Base-by-base conservation (phyloP, 2,888 invertebrate genomes). In the Drosophila demipolita region DNA sequence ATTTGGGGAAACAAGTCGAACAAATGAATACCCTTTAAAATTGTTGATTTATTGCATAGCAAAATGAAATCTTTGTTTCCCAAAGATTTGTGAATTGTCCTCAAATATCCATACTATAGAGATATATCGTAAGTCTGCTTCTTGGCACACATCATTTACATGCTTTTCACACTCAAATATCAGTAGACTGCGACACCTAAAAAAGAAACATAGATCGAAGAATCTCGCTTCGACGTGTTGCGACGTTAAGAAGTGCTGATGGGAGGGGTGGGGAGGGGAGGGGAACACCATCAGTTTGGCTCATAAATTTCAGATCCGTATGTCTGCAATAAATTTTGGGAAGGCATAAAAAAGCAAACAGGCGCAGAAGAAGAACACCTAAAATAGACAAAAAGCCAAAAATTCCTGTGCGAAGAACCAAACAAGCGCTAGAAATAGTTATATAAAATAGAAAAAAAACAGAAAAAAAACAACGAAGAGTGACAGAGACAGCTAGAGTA, bases 281-380 rank as follows among this genome's bases (percentile, higher is more conserved):
- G 2, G 8, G 12, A 42, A 35, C 29, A 29, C n/a, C 49, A 60
- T 59, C 62, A 58, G 70, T 29, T 66, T 61, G 75, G 68, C 66
- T 62, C 79, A 83, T 89, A 87, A 84, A 89, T 89, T 82, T 49
- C 3, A 60, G 77, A 89, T 78, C 75, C 77, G 70, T 83, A 81
- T 79, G 89, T 74, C 87, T 87, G 87, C 87, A 87, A 89, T 88
- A 89, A 89, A 88, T 87, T 88, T 70, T 73, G 63, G 63, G 62
- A 76, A 75, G 66, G 73, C 82, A 85, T 89, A 75, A 73, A 83
- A 83, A 81, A 79, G 67, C 49, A 68, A 76, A 54, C 63, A 50
- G 59, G 62, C 66, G 60, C 75, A 72, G 57, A 69, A 68, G 54
- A 74, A 75, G 73, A 87, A 87, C 83, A 86, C 75, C 82, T 75